Evolutionary conservation across 1,140 invertebrate genomes (phyloP).

Genomic region (Drosophila watanabei): DNA sequence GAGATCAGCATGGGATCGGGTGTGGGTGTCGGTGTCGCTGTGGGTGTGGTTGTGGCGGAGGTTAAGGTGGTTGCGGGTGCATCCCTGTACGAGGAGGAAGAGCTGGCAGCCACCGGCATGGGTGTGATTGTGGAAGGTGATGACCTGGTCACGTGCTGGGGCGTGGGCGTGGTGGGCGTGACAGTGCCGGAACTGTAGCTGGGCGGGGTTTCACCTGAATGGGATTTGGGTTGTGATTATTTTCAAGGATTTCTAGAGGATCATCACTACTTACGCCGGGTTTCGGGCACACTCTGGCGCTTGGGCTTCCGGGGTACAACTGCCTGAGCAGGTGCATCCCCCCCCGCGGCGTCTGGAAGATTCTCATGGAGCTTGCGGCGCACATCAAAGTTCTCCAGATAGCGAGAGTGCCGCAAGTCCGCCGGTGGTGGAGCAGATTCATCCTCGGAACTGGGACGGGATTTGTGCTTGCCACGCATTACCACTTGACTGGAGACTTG

Average conservation of each 20-base stretch:
- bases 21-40: neutral
- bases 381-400: constrained; percentile 83
- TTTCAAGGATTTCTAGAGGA: neutral
- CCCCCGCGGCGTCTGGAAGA: constrained; percentile 22
- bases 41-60: neutral
- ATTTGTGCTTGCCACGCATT: constrained; percentile 71
- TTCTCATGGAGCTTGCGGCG: constrained; percentile 81
- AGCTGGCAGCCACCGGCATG: neutral
- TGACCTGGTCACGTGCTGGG: constrained; percentile 13
- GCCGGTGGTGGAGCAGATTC: constrained; percentile 56
- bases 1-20: constrained; percentile 21
- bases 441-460: constrained; percentile 76
- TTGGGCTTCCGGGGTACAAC: constrained; percentile 65
- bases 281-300: constrained; percentile 66
- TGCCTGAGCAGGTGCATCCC: neutral
- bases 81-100: constrained; percentile 5
- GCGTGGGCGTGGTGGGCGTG: constrained; percentile 58
- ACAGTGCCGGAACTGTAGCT: constrained; percentile 44
- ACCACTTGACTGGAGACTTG: constrained; percentile 27
- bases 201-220: constrained; percentile 30
- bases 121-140: constrained; percentile 43
- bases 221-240: neutral
- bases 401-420: constrained; percentile 75
- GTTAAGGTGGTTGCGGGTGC: constrained; percentile 8
- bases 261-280: constrained; percentile 51